These are phyloP conservation scores for Drosophila austrosaltans DNA, from an alignment of 2,888 invertebrate species.

Conservation along the genomic window DNA sequence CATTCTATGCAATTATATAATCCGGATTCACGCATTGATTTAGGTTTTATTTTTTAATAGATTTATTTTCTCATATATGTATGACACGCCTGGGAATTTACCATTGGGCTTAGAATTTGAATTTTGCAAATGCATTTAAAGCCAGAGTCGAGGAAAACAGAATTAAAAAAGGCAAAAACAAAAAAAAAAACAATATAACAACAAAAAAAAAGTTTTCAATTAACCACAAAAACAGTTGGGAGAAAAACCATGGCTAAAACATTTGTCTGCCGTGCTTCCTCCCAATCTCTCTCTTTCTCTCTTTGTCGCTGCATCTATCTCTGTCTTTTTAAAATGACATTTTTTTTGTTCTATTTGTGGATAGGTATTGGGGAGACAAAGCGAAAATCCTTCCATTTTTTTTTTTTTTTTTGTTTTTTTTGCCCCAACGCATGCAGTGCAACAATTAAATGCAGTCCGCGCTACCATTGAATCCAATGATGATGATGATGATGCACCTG, in stretches of 20 bases:
- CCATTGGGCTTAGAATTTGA: conserved; percentile 36
- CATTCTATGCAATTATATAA: conserved; percentile 44
- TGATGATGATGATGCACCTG: conserved; percentile 48
- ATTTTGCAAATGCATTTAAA: conserved; percentile 52
- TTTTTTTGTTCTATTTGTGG: conserved; percentile 44
- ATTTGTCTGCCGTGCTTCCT: conserved; percentile 31
- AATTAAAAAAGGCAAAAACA: conserved; percentile 6
- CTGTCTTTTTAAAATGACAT: conserved; percentile 54
- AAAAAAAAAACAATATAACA: conserved; percentile 28
- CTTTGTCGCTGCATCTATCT: conserved; percentile 1
- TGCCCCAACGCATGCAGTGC: conserved; percentile 38
- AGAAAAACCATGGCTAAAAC: conserved; percentile 46
- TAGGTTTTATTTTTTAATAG: conserved; percentile 36
- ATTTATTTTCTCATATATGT: conserved; percentile 45
- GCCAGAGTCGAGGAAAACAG: conserved; percentile 16
- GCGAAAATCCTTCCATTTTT: conserved; percentile 66
- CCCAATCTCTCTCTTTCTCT: too few relatives aligned
- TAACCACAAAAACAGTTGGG: conserved; percentile 48
- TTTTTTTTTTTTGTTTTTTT: too few relatives aligned
- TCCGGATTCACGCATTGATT: conserved; percentile 44
- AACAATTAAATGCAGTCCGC: conserved; percentile 71
- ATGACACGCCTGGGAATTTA: conserved; percentile 40
- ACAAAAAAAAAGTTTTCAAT: conserved; percentile 53
- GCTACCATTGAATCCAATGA: conserved; percentile 10
- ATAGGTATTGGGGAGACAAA: conserved; percentile 34